Evolutionary conservation across 2,888 invertebrate species (phyloP), one percentile per base, ranked within the genome.

Genomic region (Drosophila putrida): DNA sequence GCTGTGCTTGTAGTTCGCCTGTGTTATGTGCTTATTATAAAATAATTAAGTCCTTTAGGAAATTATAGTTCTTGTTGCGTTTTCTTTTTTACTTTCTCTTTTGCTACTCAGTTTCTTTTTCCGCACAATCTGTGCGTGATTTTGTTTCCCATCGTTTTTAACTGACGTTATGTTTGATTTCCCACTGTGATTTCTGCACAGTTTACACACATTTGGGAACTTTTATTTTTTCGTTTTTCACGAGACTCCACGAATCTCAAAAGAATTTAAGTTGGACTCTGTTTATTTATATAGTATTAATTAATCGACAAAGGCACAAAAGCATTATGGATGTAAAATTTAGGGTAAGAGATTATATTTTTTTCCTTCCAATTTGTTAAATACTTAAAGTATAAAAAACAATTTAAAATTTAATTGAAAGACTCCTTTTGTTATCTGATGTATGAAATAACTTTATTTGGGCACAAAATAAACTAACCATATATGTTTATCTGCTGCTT

Each of bases 21-120:
- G 75, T 87, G 78, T 86, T 87, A 81, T 89, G 86, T 87, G 84
- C 82, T 89, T 85, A 89, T 89, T 89, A 90, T 90, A 89, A 90
- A 90, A 86, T 89, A 89, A 89, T 89, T 90, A 90, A 89, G 90
- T 90, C 88, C 89, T 89, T 82, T 83, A 85, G 83, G 80, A 88
- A 83, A 90, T 90, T 88, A 82, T 90, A 78, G 82, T 88, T 89
- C 61, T 86, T 82, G 72, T 73, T 82, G 77, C 65, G 13, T 61
- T 65, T 64, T 57, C 33, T 44, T 65, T 53, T 50, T 67, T 72
- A 72, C 69, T 64, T 49, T 59, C 55, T 33, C 50, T 59, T 47
- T 54, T 70, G 51, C 54, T 41, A 43, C 57, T 44, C 39, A 6
- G 25, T 50, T 67, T 67, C 46, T 47, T 51, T 64, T 44, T 55